These are phyloP conservation scores for Girardinus metallicus DNA, from an alignment of 2,797 vertebrate genomes.

Conservation along the genomic window DNA sequence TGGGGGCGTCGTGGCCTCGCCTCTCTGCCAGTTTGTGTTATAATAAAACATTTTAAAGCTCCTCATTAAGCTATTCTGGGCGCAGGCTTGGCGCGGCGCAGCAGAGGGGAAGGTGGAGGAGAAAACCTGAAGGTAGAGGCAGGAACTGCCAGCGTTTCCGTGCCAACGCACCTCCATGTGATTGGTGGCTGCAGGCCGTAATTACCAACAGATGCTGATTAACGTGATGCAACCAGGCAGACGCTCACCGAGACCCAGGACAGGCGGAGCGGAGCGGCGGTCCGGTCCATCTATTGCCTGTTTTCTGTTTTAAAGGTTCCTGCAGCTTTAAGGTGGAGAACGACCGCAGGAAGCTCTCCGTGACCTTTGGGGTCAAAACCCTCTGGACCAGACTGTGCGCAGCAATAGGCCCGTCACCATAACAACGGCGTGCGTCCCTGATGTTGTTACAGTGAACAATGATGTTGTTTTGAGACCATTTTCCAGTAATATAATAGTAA, in stretches of 20 bases:
- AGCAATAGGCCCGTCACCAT: too few species aligned
- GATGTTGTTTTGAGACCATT: too few species aligned
- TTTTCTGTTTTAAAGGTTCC: not conserved
- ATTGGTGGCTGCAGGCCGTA: slow-evolving; percentile 73
- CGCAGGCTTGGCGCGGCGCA: slow-evolving; percentile 47
- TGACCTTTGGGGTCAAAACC: not conserved
- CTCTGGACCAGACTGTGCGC: too few species aligned
- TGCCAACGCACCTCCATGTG: slow-evolving; percentile 75
- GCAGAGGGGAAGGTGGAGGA: slow-evolving; percentile 41
- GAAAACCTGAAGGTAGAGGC: slow-evolving; percentile 44
- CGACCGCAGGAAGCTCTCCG: not conserved
- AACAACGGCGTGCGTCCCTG: too few species aligned
- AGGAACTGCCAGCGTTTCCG: slow-evolving; percentile 52
- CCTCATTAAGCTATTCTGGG: slow-evolving; percentile 82
- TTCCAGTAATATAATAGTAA: too few species aligned
- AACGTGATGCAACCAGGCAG: slow-evolving; percentile 31
- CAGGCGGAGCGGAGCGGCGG: too few species aligned
- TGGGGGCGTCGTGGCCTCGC: slow-evolving; percentile 16
- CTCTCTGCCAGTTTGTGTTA: slow-evolving; percentile 65
- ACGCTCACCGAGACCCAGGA: not conserved
- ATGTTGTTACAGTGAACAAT: too few species aligned
- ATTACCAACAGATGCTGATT: slow-evolving; percentile 80
- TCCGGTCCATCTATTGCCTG: not conserved
- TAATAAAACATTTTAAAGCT: slow-evolving; percentile 78
- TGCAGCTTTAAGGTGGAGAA: not conserved